Evolutionary conservation across 2,888 invertebrate genomes (phyloP), one percentile per base, ranked within the genome.

Genomic region (Dromius quadrimaculatus): DNA sequence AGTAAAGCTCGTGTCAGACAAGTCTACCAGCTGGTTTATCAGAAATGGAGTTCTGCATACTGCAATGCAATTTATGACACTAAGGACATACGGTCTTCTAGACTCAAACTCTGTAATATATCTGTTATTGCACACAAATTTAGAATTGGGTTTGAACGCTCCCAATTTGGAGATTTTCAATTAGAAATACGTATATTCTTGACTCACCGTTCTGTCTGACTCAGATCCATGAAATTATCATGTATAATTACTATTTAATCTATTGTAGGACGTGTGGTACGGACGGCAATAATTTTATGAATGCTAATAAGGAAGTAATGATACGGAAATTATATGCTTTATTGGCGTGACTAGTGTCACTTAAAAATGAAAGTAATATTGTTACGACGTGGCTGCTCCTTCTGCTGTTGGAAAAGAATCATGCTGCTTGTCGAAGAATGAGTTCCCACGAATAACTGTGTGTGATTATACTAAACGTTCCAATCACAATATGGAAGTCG

Each of bases 231-330:
- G 61, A 38, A 41, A 11, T 36, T 63, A 63, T 63, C 45, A 63
- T 28, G 45, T 45, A 63, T 63, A 63, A 63, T 63, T 63, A 63
- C 17, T 63, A 45, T 63, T 63, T 41, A 63, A 63, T 45, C 23
- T 43, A 28, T 11, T 11, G 17, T 23, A 41, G 23, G 13, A 63
- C 41, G 63, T 28, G 63, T 62, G 62, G n/a, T n/a, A n/a, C n/a
- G n/a, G n/a, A 17, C 41, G 41, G 13, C 41, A 45, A 45, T 28
- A 63, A 63, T 63, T 63, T 63, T 41, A 45, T 43, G 45, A 63
- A 63, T 63, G 63, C 63, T 63, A 63, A 63, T 63, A 63, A 63
- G 45, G 45, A 63, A 63, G 23, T 43, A 63, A 63, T 36, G 43
- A 63, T 63, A 23, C 63, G 45, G 63, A 63, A 57, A 63, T 63